These are phyloP conservation scores for Leucania comma DNA, from an alignment of 2,888 invertebrate genomes.

Conservation along the genomic window DNA sequence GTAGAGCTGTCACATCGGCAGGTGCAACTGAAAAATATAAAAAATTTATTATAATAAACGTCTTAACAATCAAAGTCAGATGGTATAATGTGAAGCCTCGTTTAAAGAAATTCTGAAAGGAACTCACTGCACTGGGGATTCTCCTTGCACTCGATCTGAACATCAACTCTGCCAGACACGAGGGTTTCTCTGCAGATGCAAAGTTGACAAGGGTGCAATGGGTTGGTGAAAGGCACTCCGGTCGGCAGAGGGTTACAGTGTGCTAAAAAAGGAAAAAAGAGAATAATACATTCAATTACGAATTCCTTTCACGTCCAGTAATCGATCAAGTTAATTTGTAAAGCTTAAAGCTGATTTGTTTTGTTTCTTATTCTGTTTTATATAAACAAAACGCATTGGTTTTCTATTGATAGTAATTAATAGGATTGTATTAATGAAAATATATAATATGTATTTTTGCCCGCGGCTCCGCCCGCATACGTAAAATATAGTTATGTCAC, in stretches of 20 bases:
- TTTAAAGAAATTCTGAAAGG: neutral
- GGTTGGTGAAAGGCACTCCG: slow-evolving; percentile 78
- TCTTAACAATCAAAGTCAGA: neutral
- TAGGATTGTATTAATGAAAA: neutral
- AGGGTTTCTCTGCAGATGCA: slow-evolving; percentile 76
- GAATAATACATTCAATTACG: neutral
- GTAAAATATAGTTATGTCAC: too few relatives aligned
- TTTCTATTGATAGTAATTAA: neutral
- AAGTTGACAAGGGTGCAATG: slow-evolving; percentile 82
- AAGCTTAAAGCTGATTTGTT: neutral
- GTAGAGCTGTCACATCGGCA: slow-evolving; percentile 61
- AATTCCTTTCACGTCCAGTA: neutral
- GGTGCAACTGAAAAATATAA: slow-evolving; percentile 62
- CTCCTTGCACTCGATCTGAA: slow-evolving; percentile 76
- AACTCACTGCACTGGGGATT: slow-evolving; percentile 79
- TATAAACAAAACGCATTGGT: too few relatives aligned
- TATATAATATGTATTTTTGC: neutral
- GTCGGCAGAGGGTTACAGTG: slow-evolving; percentile 79
- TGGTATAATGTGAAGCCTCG: neutral
- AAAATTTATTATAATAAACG: neutral
- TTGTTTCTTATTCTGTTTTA: neutral
- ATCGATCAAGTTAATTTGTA: neutral
- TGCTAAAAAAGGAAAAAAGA: slow-evolving; percentile 57
- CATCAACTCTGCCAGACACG: slow-evolving; percentile 68
- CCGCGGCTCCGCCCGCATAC: too few relatives aligned